A percentile compares a stretch with the other conserved stretches of the same genome.
These are phyloP conservation scores for Rhabdophis nuchalis DNA, from an alignment of 2,797 vertebrate species.

Conservation along the genomic window DNA sequence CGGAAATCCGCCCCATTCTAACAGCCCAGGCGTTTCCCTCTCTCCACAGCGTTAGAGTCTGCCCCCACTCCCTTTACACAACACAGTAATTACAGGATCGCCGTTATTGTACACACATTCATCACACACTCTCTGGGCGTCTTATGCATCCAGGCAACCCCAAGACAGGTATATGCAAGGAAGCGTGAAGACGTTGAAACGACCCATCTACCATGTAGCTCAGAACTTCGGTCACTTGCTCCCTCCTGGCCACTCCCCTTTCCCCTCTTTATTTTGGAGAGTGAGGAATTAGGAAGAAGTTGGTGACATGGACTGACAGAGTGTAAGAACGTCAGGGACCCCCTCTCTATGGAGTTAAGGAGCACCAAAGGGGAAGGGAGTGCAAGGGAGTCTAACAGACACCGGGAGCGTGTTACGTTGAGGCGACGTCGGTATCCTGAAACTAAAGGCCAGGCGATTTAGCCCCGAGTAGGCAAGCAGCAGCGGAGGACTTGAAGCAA, in stretches of 20 bases:
- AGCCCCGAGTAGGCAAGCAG: background rate
- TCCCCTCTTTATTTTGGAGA: too few species aligned
- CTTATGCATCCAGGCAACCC: background rate
- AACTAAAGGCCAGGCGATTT: background rate
- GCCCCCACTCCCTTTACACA: background rate
- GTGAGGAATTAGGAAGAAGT: background rate
- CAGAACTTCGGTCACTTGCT: background rate
- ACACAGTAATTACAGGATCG: background rate
- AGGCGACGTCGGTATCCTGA: too few species aligned
- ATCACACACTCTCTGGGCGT: background rate
- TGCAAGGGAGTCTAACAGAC: background rate
- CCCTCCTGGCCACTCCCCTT: background rate
- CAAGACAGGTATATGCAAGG: background rate
- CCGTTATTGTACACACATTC: too few species aligned
- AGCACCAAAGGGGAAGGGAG: rapidly evolving
- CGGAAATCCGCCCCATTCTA: background rate
- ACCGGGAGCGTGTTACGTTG: background rate
- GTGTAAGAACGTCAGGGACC: rapidly evolving
- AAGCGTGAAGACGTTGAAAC: background rate
- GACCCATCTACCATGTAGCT: background rate
- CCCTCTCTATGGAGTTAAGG: background rate
- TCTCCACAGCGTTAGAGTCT: background rate
- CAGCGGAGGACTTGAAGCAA: background rate
- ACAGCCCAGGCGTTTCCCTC: background rate
- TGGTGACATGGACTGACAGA: background rate